These are phyloP conservation scores for Adrianichthys oophorus DNA, from an alignment of 2,797 vertebrate genomes.

Conservation along the genomic window DNA sequence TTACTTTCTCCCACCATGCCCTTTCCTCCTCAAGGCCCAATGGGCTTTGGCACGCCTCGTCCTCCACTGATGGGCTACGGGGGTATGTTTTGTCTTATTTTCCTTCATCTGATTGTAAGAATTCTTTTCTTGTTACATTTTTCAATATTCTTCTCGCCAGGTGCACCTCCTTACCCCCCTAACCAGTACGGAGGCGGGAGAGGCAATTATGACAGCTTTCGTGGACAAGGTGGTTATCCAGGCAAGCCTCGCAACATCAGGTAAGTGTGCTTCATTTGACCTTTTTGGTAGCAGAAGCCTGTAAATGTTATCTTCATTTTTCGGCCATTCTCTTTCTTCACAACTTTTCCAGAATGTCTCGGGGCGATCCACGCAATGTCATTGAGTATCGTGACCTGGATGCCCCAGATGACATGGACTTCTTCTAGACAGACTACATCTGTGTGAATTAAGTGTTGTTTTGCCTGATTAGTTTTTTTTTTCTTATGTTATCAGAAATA, in stretches of 20 bases:
- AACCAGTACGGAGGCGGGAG: constrained; percentile 87
- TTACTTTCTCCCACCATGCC: constrained; percentile 85
- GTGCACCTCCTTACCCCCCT: constrained; percentile 86
- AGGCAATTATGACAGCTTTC: constrained; percentile 90
- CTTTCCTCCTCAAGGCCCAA: constrained; percentile 86
- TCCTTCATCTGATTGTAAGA: no score
- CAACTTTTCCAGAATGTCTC: constrained; percentile 81
- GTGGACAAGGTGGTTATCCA: constrained; percentile 87
- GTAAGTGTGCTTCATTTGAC: constrained; percentile 63
- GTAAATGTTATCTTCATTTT: not conserved
- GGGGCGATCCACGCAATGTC: constrained; percentile 91
- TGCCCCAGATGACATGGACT: constrained; percentile 91
- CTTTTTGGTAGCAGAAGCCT: constrained; percentile 16
- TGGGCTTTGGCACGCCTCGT: constrained; percentile 89
- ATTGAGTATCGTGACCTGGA: constrained; percentile 93
- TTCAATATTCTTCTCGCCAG: constrained; percentile 32
- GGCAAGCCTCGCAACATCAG: constrained; percentile 89
- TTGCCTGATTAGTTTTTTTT: constrained; percentile 1
- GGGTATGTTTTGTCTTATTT: constrained; percentile 62
- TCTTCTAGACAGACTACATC: constrained; percentile 79
- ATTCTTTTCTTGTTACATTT: not conserved
- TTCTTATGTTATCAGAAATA: constrained; percentile 8
- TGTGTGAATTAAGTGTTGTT: constrained; percentile 8
- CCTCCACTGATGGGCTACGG: constrained; percentile 90
- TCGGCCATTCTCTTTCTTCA: not conserved